Evolutionary conservation across 2,797 vertebrate genomes (phyloP).

Genomic region (Manis pentadactyla): DNA sequence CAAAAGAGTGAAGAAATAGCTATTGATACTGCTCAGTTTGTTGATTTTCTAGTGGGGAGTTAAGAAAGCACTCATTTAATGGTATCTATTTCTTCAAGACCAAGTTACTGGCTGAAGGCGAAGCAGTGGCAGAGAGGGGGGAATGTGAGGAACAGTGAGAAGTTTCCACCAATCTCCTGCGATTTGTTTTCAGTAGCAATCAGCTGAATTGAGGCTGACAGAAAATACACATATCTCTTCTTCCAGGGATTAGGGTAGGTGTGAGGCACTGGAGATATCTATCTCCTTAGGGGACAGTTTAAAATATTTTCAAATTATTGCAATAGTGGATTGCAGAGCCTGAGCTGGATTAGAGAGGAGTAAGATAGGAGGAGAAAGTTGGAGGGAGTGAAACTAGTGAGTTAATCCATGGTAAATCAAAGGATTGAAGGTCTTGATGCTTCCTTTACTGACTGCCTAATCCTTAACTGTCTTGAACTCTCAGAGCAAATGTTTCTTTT

Average conservation of each 20-base stretch:
- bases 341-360: not conserved
- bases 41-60: not conserved
- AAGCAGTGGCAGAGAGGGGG: not conserved
- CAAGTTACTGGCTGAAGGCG: not conserved
- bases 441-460: not conserved
- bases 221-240: not conserved
- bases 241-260: not conserved
- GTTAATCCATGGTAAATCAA: not conserved
- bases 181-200: not conserved
- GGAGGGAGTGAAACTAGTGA: not conserved
- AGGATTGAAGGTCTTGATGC: not conserved
- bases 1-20: not conserved
- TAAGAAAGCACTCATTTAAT: not conserved
- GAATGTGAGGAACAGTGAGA: not conserved
- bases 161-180: not conserved
- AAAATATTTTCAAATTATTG: not conserved
- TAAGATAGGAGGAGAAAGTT: not conserved
- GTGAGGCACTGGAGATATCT: not conserved
- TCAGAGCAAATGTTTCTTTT: not conserved
- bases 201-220: not conserved
- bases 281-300: not conserved
- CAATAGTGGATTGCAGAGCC: not conserved
- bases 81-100: not conserved
- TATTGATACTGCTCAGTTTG: not conserved
- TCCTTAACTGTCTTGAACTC: not conserved